Evolutionary conservation across 2,888 invertebrate genomes (phyloP), one percentile per base, ranked within the genome.

Genomic region (Ophion costatus): DNA sequence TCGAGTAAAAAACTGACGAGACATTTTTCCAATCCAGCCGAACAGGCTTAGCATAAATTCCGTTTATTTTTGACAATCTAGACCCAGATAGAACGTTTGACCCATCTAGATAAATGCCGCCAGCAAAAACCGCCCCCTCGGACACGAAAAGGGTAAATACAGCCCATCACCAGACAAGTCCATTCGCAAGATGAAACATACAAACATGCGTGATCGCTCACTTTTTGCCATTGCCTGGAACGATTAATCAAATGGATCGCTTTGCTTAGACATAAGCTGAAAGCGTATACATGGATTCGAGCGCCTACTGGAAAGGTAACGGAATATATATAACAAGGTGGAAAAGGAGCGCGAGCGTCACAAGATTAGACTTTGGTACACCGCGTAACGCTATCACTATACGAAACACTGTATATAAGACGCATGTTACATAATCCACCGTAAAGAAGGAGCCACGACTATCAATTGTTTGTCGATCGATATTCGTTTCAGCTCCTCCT

Each of bases 381-480:
- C 66, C 2, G 64, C 14, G 22, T 74, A 51, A 33, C 42, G 24
- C 20, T 59, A 45, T 22, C 56, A 24, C 22, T 3, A 22, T 76
- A 70, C 4, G 57, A 61, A 59, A 51, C 10, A 73, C 51, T 17
- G 17, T 14, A 51, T 4, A 51, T 5, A 51, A 51, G 14, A 69
- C 24, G 20, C 24, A 9, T 0, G 3, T 51, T 75, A 24, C 42
- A 33, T 75, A 75, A 51, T 22, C 11, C 38, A 76, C 20, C 51
- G 29, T 42, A 38, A 14, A 24, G 22, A 83, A 69, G 17, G 42
- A 63, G 51, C 67, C 81, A 56, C 75, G 70, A 70, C 29, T 38
- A 38, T 57, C 64, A 70, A 83, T 76, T 70, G 59, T 66, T 38
- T 56, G 11, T 38, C 22, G 75, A 80, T 76, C 80, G 80, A 83